Base-by-base conservation (phyloP, 2,888 invertebrate species). In the Sylvicola cinctus region DNA sequence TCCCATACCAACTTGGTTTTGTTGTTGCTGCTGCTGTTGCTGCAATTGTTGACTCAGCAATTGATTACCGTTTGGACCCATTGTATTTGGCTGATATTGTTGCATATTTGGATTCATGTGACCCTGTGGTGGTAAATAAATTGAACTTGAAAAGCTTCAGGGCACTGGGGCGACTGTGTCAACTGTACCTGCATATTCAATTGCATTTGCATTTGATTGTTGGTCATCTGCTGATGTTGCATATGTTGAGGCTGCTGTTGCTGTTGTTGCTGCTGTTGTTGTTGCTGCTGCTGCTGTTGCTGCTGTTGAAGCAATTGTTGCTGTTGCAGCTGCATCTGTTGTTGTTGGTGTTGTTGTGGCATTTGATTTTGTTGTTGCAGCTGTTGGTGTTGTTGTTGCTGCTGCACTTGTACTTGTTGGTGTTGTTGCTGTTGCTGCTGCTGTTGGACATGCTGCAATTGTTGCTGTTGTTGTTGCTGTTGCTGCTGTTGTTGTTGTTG, bases 21-120 rank as follows among this genome's bases (percentile, higher is more conserved):
- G 27, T 26, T 33, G 32, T 16, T 10, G n/a, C n/a, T n/a, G n/a
- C n/a, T n/a, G n/a, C n/a, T n/a, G n/a, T n/a, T n/a, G n/a, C n/a
- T n/a, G 20, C 20, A 35, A 33, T 31, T 52, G 52, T 32, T 50
- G 50, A 32, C 48, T 44, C 42, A 54, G 55, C 63, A 70, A 60
- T 45, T 70, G 70, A 34, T 64, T 61, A 53, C 62, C 62, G 3
- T 59, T 54, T 39, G 63, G 64, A 2, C 60, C 53, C 62, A 46
- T 43, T 20, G 35, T 20, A 33, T 53, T 55, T 29, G 49, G 52
- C 16, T 46, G 51, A 40, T 53, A 54, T 41, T 52, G 55, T 36
- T 53, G 59, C 50, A 62, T 59, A 41, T 63, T 63, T 36, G 60
- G 60, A n/a, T 51, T 54, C 32, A 45, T 42, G 35, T 44, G 44